Conservation (phyloP, 2,113 vertebrate genomes). For the Ceratotherium simum region DNA sequence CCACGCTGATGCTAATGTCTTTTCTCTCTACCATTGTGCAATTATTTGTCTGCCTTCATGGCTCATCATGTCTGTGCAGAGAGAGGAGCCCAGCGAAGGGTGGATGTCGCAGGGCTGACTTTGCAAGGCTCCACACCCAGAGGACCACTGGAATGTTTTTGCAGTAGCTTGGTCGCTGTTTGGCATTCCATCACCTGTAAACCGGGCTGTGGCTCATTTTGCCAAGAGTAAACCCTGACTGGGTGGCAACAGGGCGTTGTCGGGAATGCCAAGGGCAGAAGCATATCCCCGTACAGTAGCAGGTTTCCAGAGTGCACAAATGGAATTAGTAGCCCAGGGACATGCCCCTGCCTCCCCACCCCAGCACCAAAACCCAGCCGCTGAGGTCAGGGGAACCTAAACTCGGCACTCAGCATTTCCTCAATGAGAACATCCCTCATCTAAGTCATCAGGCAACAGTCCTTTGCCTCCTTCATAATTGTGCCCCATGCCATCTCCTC, state of each 20-base stretch:
- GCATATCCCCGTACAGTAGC: not conserved
- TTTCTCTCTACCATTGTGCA: fast-evolving
- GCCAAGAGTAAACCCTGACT: not conserved
- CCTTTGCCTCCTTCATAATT: not conserved
- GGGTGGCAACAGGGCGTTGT: not conserved
- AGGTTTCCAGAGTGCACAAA: not conserved
- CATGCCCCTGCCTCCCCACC: no score
- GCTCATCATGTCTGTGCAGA: fast-evolving
- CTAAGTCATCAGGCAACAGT: no score
- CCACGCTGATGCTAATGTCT: fast-evolving
- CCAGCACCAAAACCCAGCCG: not conserved
- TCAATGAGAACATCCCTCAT: fast-evolving
- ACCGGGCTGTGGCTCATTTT: not conserved
- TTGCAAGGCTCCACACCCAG: fast-evolving
- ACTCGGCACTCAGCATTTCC: not conserved
- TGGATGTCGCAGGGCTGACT: fast-evolving
- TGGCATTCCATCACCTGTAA: not conserved
- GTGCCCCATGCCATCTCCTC: not conserved
- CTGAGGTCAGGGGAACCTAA: no score
- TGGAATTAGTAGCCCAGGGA: not conserved
- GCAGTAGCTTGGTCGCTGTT: fast-evolving
- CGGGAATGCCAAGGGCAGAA: not conserved
- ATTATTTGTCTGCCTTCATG: fast-evolving
- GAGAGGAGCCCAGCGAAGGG: not conserved
- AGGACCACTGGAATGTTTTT: fast-evolving